phyloP scores from a whole-genome alignment of 2,888 invertebrate genomes.

The Tethea ocularis region DNA sequence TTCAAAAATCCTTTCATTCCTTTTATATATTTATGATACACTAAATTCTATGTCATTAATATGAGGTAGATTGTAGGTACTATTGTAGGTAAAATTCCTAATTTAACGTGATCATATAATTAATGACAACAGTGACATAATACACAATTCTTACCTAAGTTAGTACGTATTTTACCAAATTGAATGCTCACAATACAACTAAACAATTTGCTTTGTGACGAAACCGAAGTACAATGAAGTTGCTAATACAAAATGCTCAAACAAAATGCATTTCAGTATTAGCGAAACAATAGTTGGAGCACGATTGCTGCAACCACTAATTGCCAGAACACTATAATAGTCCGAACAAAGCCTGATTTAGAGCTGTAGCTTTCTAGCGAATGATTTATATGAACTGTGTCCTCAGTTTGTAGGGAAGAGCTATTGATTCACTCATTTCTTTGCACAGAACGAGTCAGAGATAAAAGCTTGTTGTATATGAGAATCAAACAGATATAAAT shows the following conservation, averaged over 20 bases:
- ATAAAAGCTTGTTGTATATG: too few species aligned
- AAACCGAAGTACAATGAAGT: background rate
- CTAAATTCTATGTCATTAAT: too few species aligned
- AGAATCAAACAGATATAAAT: too few species aligned
- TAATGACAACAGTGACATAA: too few species aligned
- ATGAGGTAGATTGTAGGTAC: too few species aligned
- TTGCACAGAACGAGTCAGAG: too few species aligned
- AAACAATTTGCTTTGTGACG: background rate
- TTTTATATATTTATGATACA: too few species aligned
- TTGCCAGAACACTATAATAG: constrained; percentile 3
- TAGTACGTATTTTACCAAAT: background rate
- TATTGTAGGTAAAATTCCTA: too few species aligned
- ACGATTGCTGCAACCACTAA: constrained; percentile 1
- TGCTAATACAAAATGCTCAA: background rate
- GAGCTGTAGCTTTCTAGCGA: background rate
- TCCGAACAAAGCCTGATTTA: constrained; percentile 4
- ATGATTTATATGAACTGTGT: background rate
- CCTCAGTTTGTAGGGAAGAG: background rate
- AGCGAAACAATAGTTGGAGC: background rate
- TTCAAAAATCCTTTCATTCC: too few species aligned
- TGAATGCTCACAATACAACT: background rate
- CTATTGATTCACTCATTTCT: background rate
- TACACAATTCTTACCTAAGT: background rate
- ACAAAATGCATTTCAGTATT: background rate
- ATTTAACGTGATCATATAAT: too few species aligned